Conservation (phyloP, 2,888 invertebrate species). For the Polyploca ridens region DNA sequence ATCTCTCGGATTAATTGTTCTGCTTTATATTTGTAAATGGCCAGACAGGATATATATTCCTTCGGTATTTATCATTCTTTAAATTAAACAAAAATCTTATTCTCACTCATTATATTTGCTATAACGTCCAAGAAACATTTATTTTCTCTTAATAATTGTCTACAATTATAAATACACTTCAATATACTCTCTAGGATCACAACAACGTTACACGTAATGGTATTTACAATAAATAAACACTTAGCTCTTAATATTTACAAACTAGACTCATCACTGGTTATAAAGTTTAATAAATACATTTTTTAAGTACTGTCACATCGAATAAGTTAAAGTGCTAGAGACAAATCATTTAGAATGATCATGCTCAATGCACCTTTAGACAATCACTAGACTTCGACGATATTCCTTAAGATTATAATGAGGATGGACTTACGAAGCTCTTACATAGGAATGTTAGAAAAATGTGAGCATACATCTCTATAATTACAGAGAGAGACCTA, state of each 20-base stretch:
- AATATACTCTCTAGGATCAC: slow-evolving; percentile 71
- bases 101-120: slow-evolving; percentile 74
- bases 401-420: not conserved
- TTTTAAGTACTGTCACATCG: slow-evolving; percentile 28
- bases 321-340: slow-evolving; percentile 8
- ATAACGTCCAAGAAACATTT: slow-evolving; percentile 69
- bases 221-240: slow-evolving; percentile 76
- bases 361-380: not conserved
- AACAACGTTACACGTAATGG: slow-evolving; percentile 65
- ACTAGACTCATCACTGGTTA: slow-evolving; percentile 56
- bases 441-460: slow-evolving; percentile 8
- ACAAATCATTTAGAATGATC: not conserved
- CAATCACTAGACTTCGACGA: slow-evolving; percentile 4
- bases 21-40: not conserved
- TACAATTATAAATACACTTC: slow-evolving; percentile 54
- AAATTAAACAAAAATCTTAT: slow-evolving; percentile 43
- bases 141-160: slow-evolving; percentile 48
- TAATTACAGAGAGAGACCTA: not conserved
- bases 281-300: slow-evolving; percentile 43
- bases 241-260: slow-evolving; percentile 66
- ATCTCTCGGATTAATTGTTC: not conserved
- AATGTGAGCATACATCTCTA: slow-evolving; percentile 3
- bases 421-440: slow-evolving; percentile 6
- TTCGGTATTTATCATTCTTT: not conserved
- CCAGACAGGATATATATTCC: not conserved